A percentile compares a stretch with the other conserved stretches of the same genome.
These are phyloP conservation scores for Porites evermanni DNA, from an alignment of 92 coral and sea anemone species.

Conservation along the genomic window DNA sequence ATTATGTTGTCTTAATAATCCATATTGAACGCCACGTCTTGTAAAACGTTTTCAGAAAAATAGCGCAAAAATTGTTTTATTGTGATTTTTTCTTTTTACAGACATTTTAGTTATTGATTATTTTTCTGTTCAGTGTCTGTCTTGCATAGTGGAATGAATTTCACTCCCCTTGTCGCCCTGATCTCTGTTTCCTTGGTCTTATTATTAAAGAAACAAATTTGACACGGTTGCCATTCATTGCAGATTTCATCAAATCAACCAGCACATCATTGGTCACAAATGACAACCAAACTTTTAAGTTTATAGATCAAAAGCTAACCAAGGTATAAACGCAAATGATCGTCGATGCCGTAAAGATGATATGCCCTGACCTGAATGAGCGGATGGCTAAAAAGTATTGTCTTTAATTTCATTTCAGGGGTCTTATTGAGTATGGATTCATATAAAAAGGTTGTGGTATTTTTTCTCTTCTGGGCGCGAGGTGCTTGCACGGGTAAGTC, in stretches of 20 bases:
- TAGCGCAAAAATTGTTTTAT: constrained; percentile 17
- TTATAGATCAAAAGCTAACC: not conserved
- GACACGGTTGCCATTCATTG: not conserved
- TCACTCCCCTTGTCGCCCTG: constrained; percentile 3
- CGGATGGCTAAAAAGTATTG: not conserved
- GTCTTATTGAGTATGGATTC: not conserved
- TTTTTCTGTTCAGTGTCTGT: constrained; percentile 6
- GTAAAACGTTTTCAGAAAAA: too few relatives aligned
- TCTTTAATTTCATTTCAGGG: too few relatives aligned
- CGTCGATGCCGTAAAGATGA: not conserved
- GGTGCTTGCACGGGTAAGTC: constrained; percentile 8
- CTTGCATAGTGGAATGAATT: constrained; percentile 12
- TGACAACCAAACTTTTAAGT: not conserved
- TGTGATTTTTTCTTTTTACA: not conserved
- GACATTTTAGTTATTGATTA: not conserved
- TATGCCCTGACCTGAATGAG: not conserved
- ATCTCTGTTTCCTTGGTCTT: constrained; percentile 1
- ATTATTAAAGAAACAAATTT: not conserved
- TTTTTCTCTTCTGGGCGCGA: constrained; percentile 3
- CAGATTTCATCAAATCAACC: constrained; percentile 7
- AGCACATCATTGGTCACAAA: not conserved
- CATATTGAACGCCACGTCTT: too few relatives aligned
- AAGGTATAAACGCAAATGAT: not conserved
- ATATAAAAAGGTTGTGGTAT: not conserved
- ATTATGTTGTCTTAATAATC: too few relatives aligned